A percentile compares a stretch with the other conserved stretches of the same genome.
Conservation (phyloP, 2,113 vertebrate genomes). For the Siphamia tubifer region DNA sequence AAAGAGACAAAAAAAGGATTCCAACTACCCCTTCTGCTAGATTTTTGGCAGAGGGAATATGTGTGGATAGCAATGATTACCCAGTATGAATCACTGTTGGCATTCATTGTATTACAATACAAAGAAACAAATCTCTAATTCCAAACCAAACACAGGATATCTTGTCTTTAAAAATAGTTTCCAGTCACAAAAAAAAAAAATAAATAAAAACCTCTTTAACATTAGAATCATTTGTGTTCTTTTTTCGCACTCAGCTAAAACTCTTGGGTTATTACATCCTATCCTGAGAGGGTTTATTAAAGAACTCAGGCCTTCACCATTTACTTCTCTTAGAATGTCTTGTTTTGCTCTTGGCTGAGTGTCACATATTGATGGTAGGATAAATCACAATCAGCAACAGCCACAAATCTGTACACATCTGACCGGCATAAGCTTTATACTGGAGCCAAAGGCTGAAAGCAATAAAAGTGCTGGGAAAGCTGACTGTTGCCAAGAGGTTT, state of each 20-base stretch:
- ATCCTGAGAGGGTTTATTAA: not conserved
- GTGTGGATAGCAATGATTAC: too few relatives aligned
- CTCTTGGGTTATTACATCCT: not conserved
- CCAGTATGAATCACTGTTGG: too few relatives aligned
- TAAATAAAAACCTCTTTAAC: too few relatives aligned
- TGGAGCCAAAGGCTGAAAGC: not conserved
- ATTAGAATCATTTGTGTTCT: not conserved
- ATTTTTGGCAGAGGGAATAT: too few relatives aligned
- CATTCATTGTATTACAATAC: not conserved
- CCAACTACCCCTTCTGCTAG: too few relatives aligned
- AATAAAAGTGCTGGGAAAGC: not conserved
- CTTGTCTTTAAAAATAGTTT: too few relatives aligned
- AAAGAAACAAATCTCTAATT: too few relatives aligned
- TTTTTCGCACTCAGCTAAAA: not conserved
- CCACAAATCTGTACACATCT: constrained; percentile 15
- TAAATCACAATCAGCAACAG: constrained; percentile 13
- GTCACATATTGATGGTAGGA: not conserved
- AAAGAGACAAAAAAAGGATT: too few relatives aligned
- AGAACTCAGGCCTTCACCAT: not conserved
- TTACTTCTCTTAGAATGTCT: not conserved
- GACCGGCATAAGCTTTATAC: not conserved
- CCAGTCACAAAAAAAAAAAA: too few relatives aligned
- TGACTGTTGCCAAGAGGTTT: not conserved
- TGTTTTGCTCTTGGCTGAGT: not conserved
- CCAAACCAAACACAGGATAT: too few relatives aligned